Percentiles rank a stretch among this genome's conserved stretches.
Conservation (phyloP, 2,888 invertebrate genomes). For the Lochmaea crataegi region DNA sequence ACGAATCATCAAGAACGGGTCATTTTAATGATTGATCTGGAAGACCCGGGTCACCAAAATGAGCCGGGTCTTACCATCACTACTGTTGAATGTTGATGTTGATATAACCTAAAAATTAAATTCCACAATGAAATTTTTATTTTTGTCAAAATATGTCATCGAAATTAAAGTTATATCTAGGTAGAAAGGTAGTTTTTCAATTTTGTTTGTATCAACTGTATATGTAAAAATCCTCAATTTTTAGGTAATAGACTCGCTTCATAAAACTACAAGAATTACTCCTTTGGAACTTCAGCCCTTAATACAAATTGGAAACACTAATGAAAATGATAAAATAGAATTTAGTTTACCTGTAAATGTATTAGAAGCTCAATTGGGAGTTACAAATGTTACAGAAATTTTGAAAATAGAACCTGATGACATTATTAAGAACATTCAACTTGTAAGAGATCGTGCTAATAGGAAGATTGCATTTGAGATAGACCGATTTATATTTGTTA, state of each 20-base stretch:
- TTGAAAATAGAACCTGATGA: constrained; percentile 64
- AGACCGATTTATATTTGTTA: constrained; percentile 63
- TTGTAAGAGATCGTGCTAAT: constrained; percentile 58
- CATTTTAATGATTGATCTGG: too few relatives aligned
- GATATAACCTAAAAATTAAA: background rate
- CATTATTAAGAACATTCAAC: constrained; percentile 60
- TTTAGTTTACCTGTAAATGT: constrained; percentile 58
- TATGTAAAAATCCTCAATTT: constrained; percentile 20
- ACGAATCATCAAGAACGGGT: too few relatives aligned
- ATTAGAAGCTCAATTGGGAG: constrained; percentile 60
- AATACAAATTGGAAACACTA: constrained; percentile 53
- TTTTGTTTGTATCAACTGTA: background rate
- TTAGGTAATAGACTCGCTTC: constrained; percentile 60
- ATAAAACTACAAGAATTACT: constrained; percentile 54
- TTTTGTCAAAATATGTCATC: constrained; percentile 56
- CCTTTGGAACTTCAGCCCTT: constrained; percentile 57
- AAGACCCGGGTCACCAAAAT: too few relatives aligned
- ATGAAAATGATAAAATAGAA: constrained; percentile 54
- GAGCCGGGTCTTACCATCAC: too few relatives aligned
- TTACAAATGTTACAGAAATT: constrained; percentile 61
- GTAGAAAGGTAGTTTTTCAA: constrained; percentile 58
- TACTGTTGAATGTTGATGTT: too few relatives aligned
- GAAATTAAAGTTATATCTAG: constrained; percentile 63
- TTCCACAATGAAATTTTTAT: constrained; percentile 6
- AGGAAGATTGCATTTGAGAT: constrained; percentile 63